Conservation (phyloP, 2,113 vertebrate genomes). For the Mystacornis crossleyi region DNA sequence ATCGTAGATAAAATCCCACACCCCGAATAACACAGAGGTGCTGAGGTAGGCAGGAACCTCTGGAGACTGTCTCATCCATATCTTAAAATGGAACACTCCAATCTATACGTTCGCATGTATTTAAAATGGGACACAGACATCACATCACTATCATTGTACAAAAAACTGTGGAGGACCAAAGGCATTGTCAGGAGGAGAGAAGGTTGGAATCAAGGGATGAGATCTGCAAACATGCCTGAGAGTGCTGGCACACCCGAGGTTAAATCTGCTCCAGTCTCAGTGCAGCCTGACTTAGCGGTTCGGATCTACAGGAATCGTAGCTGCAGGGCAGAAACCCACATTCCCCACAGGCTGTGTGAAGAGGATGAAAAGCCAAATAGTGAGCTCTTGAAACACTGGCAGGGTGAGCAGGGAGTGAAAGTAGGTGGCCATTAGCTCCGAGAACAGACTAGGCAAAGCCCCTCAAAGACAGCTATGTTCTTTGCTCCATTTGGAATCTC, state of each 20-base stretch:
- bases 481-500: neutral
- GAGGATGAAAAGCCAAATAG: neutral
- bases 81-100: neutral
- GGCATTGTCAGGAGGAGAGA: neutral
- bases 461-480: neutral
- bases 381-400: neutral
- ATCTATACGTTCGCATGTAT: neutral
- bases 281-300: neutral
- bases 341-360: neutral
- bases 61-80: neutral
- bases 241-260: neutral
- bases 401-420: neutral
- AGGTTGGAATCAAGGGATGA: neutral
- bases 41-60: neutral
- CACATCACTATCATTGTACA: neutral
- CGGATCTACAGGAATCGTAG: neutral
- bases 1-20: neutral
- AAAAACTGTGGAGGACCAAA: neutral
- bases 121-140: neutral
- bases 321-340: neutral
- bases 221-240: neutral
- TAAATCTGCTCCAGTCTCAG: neutral
- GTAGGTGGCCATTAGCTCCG: neutral
- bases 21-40: neutral
- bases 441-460: neutral